Evolutionary conservation across 2,888 invertebrate genomes (phyloP).

Genomic region (Plagiodera versicolora): DNA sequence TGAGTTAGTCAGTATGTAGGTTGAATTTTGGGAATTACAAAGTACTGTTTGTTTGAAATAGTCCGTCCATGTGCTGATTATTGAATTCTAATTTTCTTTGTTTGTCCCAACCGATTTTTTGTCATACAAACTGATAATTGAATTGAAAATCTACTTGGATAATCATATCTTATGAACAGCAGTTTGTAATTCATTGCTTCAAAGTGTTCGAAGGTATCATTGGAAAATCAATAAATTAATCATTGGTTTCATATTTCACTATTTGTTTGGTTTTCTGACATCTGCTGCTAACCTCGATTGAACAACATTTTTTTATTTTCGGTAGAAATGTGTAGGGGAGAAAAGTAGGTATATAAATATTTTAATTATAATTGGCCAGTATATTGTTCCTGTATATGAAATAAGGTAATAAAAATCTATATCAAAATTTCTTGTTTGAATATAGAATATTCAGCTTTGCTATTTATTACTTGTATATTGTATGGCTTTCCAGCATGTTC

Average conservation of each 20-base stretch:
- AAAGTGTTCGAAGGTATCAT: neutral
- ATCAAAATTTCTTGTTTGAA: neutral
- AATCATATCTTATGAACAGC: neutral
- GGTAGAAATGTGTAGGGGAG: slow-evolving; percentile 9
- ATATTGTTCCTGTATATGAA: slow-evolving; percentile 26
- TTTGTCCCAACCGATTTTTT: too few species aligned
- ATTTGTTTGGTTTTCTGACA: too few species aligned
- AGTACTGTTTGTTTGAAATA: neutral
- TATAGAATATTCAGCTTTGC: neutral
- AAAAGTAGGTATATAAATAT: slow-evolving; percentile 1
- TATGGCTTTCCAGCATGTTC: neutral
- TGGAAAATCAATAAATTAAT: neutral
- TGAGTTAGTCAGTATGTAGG: neutral
- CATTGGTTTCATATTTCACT: too few species aligned
- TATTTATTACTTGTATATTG: neutral
- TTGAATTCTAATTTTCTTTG: too few species aligned
- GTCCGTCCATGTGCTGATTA: neutral
- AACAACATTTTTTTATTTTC: neutral
- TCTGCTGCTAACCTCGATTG: too few species aligned
- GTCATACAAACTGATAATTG: too few species aligned
- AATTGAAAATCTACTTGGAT: too few species aligned
- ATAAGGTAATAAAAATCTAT: slow-evolving; percentile 17
- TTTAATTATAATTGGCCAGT: slow-evolving; percentile 17
- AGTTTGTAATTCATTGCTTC: neutral
- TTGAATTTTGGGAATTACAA: neutral